Percentiles rank a stretch among this genome's conserved stretches.
Conservation (phyloP, 2,888 invertebrate species). For the Dilophus febrilis region DNA sequence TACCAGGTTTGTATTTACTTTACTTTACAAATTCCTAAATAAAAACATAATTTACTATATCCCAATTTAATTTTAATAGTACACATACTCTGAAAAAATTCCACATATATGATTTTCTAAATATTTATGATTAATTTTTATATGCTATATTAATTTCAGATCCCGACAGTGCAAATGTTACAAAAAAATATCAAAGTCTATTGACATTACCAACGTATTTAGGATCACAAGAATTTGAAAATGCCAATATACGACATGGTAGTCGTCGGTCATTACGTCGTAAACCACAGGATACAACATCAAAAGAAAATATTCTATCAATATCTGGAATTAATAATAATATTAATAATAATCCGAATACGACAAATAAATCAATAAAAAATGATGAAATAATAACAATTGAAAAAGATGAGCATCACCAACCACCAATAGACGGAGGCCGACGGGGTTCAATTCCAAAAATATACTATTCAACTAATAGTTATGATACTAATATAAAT, state of each 20-base stretch:
- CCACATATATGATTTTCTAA: no score
- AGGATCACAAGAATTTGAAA: conserved; percentile 19
- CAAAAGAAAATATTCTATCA: conserved; percentile 24
- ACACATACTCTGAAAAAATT: not conserved
- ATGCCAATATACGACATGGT: conserved; percentile 12
- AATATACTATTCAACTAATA: no score
- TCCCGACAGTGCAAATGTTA: conserved; percentile 16
- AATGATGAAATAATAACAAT: no score
- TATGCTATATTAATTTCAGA: conserved; percentile 16
- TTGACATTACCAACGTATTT: conserved; percentile 26
- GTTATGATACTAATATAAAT: conserved; percentile 14
- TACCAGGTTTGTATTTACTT: conserved; percentile 12
- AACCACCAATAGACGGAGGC: no score
- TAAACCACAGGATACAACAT: conserved; percentile 22
- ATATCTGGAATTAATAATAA: not conserved
- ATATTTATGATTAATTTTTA: no score
- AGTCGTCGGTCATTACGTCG: conserved; percentile 26
- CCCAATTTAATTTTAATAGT: no score
- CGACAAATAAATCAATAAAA: no score
- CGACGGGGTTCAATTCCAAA: no score
- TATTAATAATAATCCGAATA: not conserved
- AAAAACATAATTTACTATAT: no score
- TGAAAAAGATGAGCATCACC: no score
- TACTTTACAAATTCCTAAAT: no score
- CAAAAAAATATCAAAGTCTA: conserved; percentile 28